Evolutionary conservation across 2,797 vertebrate species (phyloP).

Genomic region (Oreochromis mossambicus): DNA sequence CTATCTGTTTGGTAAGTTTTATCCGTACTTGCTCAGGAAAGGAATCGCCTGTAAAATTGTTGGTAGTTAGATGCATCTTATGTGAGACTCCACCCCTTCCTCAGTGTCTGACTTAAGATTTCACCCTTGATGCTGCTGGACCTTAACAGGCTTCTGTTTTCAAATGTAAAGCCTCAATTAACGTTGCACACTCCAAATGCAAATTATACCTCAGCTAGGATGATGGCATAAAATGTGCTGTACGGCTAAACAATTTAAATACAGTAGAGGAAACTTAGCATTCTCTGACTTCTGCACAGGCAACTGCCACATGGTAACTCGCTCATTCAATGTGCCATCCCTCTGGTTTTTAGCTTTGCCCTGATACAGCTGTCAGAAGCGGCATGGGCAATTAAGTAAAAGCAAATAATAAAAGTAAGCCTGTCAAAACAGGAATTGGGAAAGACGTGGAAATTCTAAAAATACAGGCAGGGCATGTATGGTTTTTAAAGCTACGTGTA

Average conservation of each 20-base stretch:
- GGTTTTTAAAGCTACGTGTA: background rate
- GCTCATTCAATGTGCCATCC: background rate
- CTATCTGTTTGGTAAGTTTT: background rate
- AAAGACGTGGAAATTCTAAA: background rate
- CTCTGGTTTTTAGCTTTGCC: background rate
- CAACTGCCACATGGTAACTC: background rate
- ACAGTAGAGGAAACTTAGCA: background rate
- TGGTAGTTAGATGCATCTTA: background rate
- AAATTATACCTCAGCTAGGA: background rate
- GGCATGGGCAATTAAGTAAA: background rate
- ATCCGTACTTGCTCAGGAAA: background rate
- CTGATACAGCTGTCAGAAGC: background rate
- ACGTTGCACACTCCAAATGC: background rate
- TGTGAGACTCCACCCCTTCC: background rate
- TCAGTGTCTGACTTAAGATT: background rate
- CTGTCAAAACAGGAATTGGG: background rate
- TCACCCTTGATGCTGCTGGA: background rate
- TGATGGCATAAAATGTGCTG: background rate
- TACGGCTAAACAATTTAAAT: background rate
- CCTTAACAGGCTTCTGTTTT: background rate
- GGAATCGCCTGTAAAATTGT: background rate
- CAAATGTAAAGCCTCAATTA: background rate
- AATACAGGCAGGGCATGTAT: background rate
- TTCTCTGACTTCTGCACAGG: background rate
- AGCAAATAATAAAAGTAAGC: background rate